A percentile compares a stretch with the other conserved stretches of the same genome.
phyloP scores from a whole-genome alignment of 1,140 invertebrate genomes.

The Drosophila seguyi region DNA sequence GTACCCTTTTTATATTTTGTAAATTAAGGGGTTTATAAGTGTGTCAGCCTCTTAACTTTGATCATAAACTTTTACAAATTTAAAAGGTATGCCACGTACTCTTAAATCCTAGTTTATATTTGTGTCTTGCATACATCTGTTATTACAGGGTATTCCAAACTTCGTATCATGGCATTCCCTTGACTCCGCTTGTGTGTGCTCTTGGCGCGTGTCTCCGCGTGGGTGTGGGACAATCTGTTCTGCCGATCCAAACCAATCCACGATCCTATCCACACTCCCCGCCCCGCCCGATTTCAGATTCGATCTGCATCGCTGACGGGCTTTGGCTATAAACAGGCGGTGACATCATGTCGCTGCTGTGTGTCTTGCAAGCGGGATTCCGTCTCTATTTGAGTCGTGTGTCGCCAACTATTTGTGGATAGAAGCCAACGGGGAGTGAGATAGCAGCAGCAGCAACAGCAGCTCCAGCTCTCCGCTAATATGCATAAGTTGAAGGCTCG shows the following conservation, averaged over 20 bases:
- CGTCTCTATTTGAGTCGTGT: constrained; percentile 13
- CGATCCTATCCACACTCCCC: constrained; percentile 8
- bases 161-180: not conserved
- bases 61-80: too few relatives aligned
- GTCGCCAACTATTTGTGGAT: constrained; percentile 46
- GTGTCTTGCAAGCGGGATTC: constrained; percentile 40
- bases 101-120: not conserved
- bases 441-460: not conserved
- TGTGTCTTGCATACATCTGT: too few relatives aligned
- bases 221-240: constrained; percentile 71
- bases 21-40: not conserved
- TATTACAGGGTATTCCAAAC: constrained; percentile 4
- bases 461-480: constrained; percentile 24
- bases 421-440: constrained; percentile 6
- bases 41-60: not conserved
- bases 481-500: constrained; percentile 73
- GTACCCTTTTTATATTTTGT: not conserved
- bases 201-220: constrained; percentile 78
- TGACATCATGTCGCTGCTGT: constrained; percentile 66
- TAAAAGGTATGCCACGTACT: not conserved
- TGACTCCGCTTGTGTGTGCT: constrained; percentile 19
- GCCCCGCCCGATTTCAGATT: constrained; percentile 29
- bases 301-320: constrained; percentile 59
- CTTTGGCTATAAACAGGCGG: constrained; percentile 66
- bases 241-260: constrained; percentile 30